Conservation (phyloP, 2,888 invertebrate species). For the Trileptium ribeirensis region DNA sequence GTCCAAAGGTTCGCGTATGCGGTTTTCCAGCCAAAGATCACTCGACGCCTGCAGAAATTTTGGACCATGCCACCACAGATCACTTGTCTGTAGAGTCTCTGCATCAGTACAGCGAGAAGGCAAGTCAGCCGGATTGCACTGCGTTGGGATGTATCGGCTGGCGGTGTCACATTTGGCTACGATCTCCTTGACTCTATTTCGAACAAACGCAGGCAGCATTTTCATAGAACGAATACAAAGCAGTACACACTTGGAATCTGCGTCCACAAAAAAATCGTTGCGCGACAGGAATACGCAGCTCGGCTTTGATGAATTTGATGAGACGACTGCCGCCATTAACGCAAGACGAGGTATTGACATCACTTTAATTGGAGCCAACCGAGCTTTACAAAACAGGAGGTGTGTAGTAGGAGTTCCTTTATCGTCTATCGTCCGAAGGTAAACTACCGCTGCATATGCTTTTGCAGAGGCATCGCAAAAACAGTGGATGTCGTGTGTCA, state of each 20-base stretch:
- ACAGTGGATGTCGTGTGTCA: not conserved
- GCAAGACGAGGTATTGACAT: conserved; percentile 23
- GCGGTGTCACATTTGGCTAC: not conserved
- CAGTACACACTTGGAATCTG: not conserved
- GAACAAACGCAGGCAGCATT: not conserved
- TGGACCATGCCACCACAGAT: not conserved
- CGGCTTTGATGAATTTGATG: not conserved
- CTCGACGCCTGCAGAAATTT: not conserved
- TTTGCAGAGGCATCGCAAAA: conserved; percentile 24
- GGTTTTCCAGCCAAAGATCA: not conserved
- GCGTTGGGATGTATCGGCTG: not conserved
- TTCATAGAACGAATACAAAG: not conserved
- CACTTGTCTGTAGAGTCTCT: too few species aligned
- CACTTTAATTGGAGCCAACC: conserved; percentile 12
- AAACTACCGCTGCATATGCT: conserved; percentile 17
- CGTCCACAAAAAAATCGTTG: not conserved
- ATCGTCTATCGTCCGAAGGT: not conserved
- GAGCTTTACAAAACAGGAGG: conserved; percentile 20
- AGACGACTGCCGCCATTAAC: conserved; percentile 9
- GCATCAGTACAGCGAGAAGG: not conserved
- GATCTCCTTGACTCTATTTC: not conserved
- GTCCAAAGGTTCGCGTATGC: too few species aligned
- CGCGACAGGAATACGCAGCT: not conserved
- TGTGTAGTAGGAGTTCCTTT: not conserved
- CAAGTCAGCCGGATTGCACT: conserved; percentile 39